Base-by-base conservation (phyloP, 2,113 vertebrate species). In the Pitta sordida region DNA sequence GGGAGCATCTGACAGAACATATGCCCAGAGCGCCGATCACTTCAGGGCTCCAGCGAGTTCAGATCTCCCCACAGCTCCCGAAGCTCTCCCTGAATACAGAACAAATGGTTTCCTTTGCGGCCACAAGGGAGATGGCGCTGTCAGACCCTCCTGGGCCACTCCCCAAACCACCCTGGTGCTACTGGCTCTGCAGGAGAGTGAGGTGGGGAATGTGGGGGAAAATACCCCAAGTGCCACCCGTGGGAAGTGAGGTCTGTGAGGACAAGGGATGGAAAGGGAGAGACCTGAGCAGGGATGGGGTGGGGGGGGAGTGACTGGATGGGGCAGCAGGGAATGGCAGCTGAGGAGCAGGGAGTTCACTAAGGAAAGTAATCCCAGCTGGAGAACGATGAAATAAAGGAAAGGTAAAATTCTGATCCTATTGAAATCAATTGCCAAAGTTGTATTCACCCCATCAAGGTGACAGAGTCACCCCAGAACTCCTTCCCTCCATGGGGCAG, bases 181-280 rank as follows among this genome's bases (percentile, higher is more conserved):
- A 0, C 51, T 17, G 37, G 9, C 2, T 13, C 79, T 60, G 32
- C 41, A 51, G 39, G 0, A 56, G 41, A 49, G 58, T 2, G 1
- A 44, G 26, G 0, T 55, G 46, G 23, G 18, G 36, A 36, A 1
- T 0, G 24, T 24, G 56, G 13, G 52, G 20, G 53, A 22, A 46
- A 30, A 3, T 1, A 11, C 17, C 74, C 9, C 3, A 37, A 36
- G 68, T 2, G 5, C 4, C 36, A 7, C 18, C 11, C 11, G 5
- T 4, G 24, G 15, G 20, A 41, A 39, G 52, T n/a, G n/a, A n/a
- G 2, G 20, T 5, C 56, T 62, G 2, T 7, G 26, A 53, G 46
- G 15, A 32, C 24, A 21, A 4, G 30, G 14, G 62, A 6, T 13
- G 60, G 37, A 51, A 63, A 36, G 7, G 6, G 24, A 22, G 39